phyloP scores from a whole-genome alignment of 2,888 invertebrate species.

The Parochlus steinenii region DNA sequence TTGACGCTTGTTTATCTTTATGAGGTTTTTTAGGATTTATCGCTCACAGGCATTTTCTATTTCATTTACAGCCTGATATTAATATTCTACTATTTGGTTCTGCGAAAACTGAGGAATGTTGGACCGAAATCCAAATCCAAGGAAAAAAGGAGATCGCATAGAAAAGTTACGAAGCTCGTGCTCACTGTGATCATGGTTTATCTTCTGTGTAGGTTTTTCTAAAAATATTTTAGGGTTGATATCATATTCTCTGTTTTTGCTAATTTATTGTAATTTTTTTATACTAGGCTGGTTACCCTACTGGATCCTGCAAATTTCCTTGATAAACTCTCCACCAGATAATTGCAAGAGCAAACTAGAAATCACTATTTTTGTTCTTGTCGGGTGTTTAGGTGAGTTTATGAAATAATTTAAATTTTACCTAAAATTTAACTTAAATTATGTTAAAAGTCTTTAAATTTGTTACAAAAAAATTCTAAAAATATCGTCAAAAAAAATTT shows the following conservation, averaged over 20 bases:
- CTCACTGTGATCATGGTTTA: conserved; percentile 84
- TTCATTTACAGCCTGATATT: conserved; percentile 73
- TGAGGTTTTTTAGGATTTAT: too few relatives aligned
- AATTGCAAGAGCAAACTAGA: conserved; percentile 55
- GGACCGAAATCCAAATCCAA: conserved; percentile 81
- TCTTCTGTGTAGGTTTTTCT: conserved; percentile 29
- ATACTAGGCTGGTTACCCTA: conserved; percentile 76
- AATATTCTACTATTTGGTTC: conserved; percentile 78
- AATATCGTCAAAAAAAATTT: too few relatives aligned
- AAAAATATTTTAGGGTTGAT: too few relatives aligned
- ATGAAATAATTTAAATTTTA: too few relatives aligned
- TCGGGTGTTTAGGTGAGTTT: conserved; percentile 67
- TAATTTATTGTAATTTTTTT: conserved; percentile 1
- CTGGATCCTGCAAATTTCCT: conserved; percentile 77
- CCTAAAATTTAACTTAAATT: too few relatives aligned
- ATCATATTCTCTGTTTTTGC: background rate
- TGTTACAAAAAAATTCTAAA: too few relatives aligned
- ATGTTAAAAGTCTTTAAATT: too few relatives aligned
- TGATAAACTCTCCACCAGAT: conserved; percentile 55
- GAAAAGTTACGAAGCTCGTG: conserved; percentile 80
- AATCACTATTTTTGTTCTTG: conserved; percentile 65
- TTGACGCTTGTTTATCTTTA: too few relatives aligned
- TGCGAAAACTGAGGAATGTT: conserved; percentile 70
- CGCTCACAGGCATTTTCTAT: too few relatives aligned
- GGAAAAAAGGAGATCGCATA: conserved; percentile 75